phyloP scores from a whole-genome alignment of 2,797 vertebrate species.

The Glyptemys insculpta region DNA sequence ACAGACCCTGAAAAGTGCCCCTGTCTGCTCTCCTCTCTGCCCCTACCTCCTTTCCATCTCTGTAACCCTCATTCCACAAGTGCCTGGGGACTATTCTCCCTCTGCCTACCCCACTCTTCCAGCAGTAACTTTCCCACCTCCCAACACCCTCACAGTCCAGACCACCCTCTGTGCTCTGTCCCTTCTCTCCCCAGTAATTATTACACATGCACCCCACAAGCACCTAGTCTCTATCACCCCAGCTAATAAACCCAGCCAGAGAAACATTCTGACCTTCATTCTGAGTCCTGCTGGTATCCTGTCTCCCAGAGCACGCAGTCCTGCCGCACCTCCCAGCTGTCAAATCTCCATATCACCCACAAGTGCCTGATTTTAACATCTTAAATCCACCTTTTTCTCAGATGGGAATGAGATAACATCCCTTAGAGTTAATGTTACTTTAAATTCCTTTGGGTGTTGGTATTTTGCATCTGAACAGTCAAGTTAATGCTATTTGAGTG shows the following conservation, averaged over 20 bases:
- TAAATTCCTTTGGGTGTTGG: not conserved
- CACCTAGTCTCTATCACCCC: not conserved
- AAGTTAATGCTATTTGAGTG: not conserved
- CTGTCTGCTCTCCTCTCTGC: not conserved
- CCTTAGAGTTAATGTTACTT: not conserved
- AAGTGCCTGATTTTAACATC: not conserved
- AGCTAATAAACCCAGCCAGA: not conserved
- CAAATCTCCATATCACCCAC: not conserved
- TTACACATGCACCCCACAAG: not conserved
- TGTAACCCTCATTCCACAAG: not conserved
- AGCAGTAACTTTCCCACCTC: too few species aligned
- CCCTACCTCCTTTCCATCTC: not conserved
- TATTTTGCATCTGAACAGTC: not conserved
- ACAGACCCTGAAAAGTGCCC: not conserved
- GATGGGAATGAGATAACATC: not conserved
- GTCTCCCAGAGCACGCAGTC: not conserved
- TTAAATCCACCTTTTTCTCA: not conserved
- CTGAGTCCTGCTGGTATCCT: not conserved
- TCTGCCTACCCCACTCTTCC: not conserved
- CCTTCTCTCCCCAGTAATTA: not conserved
- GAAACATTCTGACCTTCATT: not conserved
- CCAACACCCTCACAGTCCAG: not conserved
- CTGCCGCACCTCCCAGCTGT: not conserved
- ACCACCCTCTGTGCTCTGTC: not conserved
- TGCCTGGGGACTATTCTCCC: accelerated